phyloP scores from a whole-genome alignment of 2,797 vertebrate genomes.

The Pelobates cultripes region DNA sequence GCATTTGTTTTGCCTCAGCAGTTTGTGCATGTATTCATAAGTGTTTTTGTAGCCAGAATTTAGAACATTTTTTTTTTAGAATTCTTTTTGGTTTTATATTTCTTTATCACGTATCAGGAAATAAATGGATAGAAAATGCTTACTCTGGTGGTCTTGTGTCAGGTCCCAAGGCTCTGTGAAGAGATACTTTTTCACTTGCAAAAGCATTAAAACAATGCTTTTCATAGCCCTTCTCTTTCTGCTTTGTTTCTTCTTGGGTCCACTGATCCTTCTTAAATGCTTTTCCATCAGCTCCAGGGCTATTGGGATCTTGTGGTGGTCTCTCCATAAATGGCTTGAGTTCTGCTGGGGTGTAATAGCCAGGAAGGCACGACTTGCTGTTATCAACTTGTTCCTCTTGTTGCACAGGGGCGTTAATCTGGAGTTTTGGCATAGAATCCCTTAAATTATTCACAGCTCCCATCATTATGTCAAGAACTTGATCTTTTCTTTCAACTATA shows the following conservation, averaged over 20 bases:
- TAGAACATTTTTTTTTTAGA: no score
- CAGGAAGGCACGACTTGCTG: conserved; percentile 74
- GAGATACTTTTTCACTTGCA: conserved; percentile 91
- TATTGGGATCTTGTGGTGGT: conserved; percentile 78
- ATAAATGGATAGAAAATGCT: conserved; percentile 60
- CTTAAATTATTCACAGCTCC: conserved; percentile 87
- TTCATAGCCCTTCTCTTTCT: conserved; percentile 86
- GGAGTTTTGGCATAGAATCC: conserved; percentile 79
- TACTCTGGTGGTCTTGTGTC: conserved; percentile 92
- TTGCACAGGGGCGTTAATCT: conserved; percentile 82
- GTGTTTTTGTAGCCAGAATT: no score
- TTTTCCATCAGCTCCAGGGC: conserved; percentile 79
- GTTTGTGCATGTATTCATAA: no score
- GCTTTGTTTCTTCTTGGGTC: conserved; percentile 78
- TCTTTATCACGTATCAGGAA: no score
- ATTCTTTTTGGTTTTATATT: no score
- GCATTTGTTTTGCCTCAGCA: no score
- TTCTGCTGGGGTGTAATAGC: conserved; percentile 81
- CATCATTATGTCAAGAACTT: conserved; percentile 83
- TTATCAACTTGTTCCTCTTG: conserved; percentile 59
- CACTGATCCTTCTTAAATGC: conserved; percentile 78
- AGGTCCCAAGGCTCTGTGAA: conserved; percentile 88
- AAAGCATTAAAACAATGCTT: conserved; percentile 96
- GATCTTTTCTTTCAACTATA: conserved; percentile 80
- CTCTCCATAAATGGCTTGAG: conserved; percentile 84